A percentile compares a stretch with the other conserved stretches of the same genome.
Evolutionary conservation across 2,113 vertebrate genomes (phyloP).

Genomic region (crab-eating macaque (Macaca fascicularis)): DNA sequence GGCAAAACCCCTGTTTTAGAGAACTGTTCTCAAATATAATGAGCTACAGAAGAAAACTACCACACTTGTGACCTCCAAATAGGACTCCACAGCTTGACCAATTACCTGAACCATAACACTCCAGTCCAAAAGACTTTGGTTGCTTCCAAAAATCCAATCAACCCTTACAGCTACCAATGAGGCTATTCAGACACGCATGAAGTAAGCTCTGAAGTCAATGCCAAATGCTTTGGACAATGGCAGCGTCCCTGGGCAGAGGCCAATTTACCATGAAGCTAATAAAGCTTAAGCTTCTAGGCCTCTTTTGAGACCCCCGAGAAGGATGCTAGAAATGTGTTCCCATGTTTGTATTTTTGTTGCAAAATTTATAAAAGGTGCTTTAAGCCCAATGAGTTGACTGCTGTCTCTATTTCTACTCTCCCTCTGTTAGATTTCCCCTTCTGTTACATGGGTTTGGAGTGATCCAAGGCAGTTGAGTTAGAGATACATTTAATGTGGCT

Average conservation of each 20-base stretch:
- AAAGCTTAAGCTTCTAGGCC: background rate
- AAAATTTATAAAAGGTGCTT: constrained; percentile 17
- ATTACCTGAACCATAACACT: constrained; percentile 49
- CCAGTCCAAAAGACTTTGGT: constrained; percentile 29
- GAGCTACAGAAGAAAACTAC: background rate
- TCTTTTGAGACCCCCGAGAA: background rate
- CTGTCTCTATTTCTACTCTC: background rate
- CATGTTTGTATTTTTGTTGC: constrained; percentile 7
- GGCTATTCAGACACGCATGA: constrained; percentile 55
- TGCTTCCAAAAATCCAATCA: constrained; percentile 60
- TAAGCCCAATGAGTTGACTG: background rate
- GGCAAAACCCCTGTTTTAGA: background rate
- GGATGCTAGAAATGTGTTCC: background rate
- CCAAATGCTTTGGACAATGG: constrained; percentile 48
- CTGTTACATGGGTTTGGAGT: background rate
- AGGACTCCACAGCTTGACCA: constrained; percentile 21
- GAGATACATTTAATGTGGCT: background rate
- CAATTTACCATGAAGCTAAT: constrained; percentile 40
- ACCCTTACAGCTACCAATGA: constrained; percentile 52
- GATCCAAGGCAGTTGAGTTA: background rate
- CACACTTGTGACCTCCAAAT: constrained; percentile 1
- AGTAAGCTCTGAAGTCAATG: constrained; percentile 59
- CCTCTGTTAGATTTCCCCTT: background rate
- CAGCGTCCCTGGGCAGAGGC: constrained; percentile 52
- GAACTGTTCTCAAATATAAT: background rate